Base-by-base conservation (phyloP, 2,113 vertebrate species). In the Deroptyus accipitrinus region DNA sequence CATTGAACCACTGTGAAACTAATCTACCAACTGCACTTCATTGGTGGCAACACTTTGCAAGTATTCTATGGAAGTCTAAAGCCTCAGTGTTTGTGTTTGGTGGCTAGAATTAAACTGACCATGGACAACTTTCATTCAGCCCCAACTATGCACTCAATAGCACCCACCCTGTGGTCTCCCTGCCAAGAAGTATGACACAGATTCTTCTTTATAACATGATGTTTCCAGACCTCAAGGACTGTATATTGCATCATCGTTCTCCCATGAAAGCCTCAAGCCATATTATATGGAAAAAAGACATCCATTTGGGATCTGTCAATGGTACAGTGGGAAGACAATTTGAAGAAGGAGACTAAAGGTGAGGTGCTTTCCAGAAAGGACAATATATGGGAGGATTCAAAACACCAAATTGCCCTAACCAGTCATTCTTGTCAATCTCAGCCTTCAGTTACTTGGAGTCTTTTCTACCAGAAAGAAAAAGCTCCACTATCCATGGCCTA, bases 61-160 rank as follows among this genome's bases (percentile, higher is more conserved):
- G 51, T 5, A 4, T 6, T 68, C 30, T 30, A 5, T 4, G 20
- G 25, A 31, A 72, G n/a, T 24, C 27, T 7, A 20, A 70, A 86
- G 30, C 67, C 39, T 83, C 52, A 14, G 30, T 0, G 1, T 23
- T 64, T 33, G 30, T 55, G 27, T 39, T 76, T 31, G 48, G 57
- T 1, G 4, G 17, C 19, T 59, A 28, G 22, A 94, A 70, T 67
- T 59, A 10, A 33, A 6, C 33, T 16, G 78, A 24, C 19, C 35
- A 8, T 4, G 24, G 49, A 33, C 17, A 75, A 6, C 9, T 8
- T 39, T 44, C n/a, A 4, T 28, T 39, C 16, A 19, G 52, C 59
- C 4, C 9, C 37, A 49, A 14, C 19, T 24, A 17, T 2, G 2
- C 28, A 7, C 6, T 33, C 2, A 39, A 7, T 10, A 42, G 17